Conservation (phyloP, 2,888 invertebrate genomes). For the Asteroscopus sphinx region DNA sequence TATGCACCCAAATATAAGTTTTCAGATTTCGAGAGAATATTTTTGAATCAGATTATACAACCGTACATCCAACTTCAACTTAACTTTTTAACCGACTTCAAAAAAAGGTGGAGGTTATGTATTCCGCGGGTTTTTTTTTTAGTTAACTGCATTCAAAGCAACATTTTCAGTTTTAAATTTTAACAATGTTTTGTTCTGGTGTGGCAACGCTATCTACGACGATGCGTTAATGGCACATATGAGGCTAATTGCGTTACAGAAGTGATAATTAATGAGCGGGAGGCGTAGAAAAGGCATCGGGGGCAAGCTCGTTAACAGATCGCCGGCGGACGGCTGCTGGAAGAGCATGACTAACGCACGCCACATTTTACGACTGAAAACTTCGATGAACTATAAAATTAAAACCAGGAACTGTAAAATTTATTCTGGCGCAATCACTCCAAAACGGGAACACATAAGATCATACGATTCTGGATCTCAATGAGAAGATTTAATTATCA, state of each 20-base stretch:
- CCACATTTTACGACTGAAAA: constrained; percentile 70
- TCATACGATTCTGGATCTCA: constrained; percentile 15
- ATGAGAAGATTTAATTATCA: constrained; percentile 29
- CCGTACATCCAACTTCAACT: too few species aligned
- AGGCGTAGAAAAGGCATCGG: constrained; percentile 74
- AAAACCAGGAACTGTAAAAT: constrained; percentile 67
- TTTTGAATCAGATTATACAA: too few species aligned
- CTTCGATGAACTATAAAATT: constrained; percentile 77
- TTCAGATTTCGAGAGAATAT: too few species aligned
- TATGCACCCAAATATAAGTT: too few species aligned
- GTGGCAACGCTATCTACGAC: constrained; percentile 4
- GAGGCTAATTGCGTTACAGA: constrained; percentile 68
- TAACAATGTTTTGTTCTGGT: background rate
- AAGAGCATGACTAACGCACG: constrained; percentile 71
- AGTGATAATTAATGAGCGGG: constrained; percentile 80
- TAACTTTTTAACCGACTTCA: too few species aligned
- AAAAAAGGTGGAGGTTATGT: too few species aligned
- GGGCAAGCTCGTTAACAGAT: constrained; percentile 74
- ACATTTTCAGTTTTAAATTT: too few species aligned
- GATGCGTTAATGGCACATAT: constrained; percentile 49
- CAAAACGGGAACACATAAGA: constrained; percentile 18
- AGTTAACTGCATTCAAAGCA: background rate
- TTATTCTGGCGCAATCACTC: constrained; percentile 18
- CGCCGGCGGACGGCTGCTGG: constrained; percentile 60
- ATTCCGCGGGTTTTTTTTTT: too few species aligned